A percentile compares a stretch with the other conserved stretches of the same genome.
These are phyloP conservation scores for Gymnocypris eckloni DNA, from an alignment of 2,797 vertebrate genomes.

Conservation along the genomic window DNA sequence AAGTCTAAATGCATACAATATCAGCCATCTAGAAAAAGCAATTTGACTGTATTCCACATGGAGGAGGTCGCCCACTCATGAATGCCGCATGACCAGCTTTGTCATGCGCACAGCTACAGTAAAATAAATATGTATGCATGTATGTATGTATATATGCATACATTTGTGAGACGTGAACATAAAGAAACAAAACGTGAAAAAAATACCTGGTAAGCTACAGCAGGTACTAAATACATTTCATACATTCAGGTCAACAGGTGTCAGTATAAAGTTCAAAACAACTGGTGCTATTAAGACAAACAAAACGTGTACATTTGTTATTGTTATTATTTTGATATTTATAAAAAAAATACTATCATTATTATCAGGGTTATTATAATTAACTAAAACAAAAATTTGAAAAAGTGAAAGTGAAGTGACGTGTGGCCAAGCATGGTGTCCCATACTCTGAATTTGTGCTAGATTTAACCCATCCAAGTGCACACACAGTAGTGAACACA, in stretches of 20 bases:
- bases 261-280: conserved; percentile 5
- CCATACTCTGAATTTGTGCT: no score
- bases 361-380: not conserved
- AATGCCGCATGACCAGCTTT: not conserved
- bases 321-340: not conserved
- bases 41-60: not conserved
- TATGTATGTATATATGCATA: not conserved
- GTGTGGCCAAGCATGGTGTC: no score
- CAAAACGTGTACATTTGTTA: not conserved
- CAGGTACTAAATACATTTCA: not conserved
- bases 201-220: not conserved
- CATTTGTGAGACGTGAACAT: not conserved
- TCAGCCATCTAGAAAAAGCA: not conserved
- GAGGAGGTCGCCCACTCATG: not conserved
- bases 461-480: no score
- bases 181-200: not conserved
- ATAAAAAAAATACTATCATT: not conserved
- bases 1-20: not conserved
- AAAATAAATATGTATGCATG: not conserved
- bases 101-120: not conserved
- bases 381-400: not conserved
- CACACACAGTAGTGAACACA: no score
- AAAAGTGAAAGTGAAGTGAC: no score
- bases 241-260: conserved; percentile 32
- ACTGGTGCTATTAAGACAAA: not conserved